Evolutionary conservation across 2,888 invertebrate species (phyloP).

Genomic region (Cheilosia vulpina): DNA sequence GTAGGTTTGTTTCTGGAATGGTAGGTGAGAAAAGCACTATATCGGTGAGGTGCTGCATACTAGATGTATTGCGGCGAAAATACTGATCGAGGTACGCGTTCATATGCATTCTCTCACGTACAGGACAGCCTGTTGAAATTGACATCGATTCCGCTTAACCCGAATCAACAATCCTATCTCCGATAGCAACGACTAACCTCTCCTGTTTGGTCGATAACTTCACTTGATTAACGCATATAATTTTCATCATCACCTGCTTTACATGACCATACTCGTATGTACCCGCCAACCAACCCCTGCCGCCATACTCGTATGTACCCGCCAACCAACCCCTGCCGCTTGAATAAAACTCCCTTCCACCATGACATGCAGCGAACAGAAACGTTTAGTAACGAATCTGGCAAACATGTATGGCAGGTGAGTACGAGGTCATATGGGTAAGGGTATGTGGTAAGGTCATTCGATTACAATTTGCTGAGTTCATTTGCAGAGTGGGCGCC

Average conservation of each 20-base stretch:
- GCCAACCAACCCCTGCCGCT: not conserved
- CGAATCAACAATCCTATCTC: slow-evolving; percentile 2
- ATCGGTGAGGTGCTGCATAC: too few relatives aligned
- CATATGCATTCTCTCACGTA: not conserved
- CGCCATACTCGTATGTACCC: slow-evolving; percentile 18
- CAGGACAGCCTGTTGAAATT: slow-evolving; percentile 14
- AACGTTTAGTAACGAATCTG: slow-evolving; percentile 77
- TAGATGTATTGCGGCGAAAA: too few relatives aligned
- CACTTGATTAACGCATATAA: slow-evolving; percentile 45
- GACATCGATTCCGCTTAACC: not conserved
- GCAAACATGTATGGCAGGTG: slow-evolving; percentile 84
- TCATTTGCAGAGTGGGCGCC: slow-evolving; percentile 75
- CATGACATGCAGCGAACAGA: slow-evolving; percentile 76
- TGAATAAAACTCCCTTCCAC: slow-evolving; percentile 14
- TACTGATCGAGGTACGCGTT: too few relatives aligned
- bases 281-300: slow-evolving; percentile 6
- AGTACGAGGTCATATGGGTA: slow-evolving; percentile 11
- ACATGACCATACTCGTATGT: slow-evolving; percentile 34
- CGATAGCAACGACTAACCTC: not conserved
- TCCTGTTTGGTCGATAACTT: slow-evolving; percentile 59
- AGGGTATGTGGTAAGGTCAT: slow-evolving; percentile 15
- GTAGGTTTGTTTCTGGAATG: slow-evolving; percentile 25
- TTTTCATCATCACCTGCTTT: slow-evolving; percentile 33
- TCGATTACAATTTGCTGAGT: slow-evolving; percentile 19
- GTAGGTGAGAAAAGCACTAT: too few relatives aligned